A percentile compares a stretch with the other conserved stretches of the same genome.
Conservation (phyloP, 2,113 vertebrate genomes). For the Myiagra hebetior region DNA sequence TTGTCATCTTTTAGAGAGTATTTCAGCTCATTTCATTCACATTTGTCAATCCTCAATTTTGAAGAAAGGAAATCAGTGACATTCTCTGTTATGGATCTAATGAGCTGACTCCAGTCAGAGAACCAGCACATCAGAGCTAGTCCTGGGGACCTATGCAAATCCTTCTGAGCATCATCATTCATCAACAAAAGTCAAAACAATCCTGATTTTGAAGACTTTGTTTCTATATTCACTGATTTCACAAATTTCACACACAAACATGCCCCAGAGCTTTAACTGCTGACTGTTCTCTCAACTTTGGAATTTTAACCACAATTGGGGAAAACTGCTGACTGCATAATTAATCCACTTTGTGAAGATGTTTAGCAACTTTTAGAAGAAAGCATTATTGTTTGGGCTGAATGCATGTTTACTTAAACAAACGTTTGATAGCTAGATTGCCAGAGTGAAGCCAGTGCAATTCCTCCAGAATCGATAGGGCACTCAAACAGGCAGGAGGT, state of each 20-base stretch:
- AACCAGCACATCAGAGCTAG: not conserved
- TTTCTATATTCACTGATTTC: not conserved
- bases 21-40: not conserved
- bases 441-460: not conserved
- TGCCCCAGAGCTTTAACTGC: not conserved
- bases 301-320: not conserved
- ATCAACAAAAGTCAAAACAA: not conserved
- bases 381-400: not conserved
- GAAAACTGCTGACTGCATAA: not conserved
- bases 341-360: not conserved
- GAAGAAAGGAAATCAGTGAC: conserved; percentile 10
- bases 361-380: not conserved
- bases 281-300: not conserved
- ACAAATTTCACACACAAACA: not conserved
- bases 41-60: not conserved
- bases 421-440: not conserved
- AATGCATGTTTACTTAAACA: not conserved
- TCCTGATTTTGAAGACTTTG: not conserved
- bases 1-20: not conserved
- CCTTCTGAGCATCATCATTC: not conserved
- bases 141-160: not conserved
- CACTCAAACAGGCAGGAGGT: not conserved
- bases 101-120: not conserved
- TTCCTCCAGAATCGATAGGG: not conserved
- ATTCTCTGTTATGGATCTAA: not conserved